These are phyloP conservation scores for Cydia amplana DNA, from an alignment of 1,140 invertebrate genomes.

Conservation along the genomic window DNA sequence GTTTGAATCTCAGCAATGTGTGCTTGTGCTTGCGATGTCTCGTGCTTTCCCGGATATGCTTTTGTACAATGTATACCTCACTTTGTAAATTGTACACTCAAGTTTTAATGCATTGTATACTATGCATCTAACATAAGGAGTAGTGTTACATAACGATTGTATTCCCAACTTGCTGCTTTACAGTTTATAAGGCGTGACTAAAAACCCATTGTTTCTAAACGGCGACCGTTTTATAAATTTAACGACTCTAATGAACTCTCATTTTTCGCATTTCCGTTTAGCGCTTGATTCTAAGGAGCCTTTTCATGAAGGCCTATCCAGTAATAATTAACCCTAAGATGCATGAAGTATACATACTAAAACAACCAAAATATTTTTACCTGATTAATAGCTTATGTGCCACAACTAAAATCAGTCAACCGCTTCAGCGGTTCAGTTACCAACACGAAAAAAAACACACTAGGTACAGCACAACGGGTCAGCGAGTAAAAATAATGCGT, in stretches of 20 bases:
- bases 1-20: not conserved
- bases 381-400: no score
- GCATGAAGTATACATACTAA: no score
- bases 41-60: not conserved
- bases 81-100: no score
- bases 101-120: no score
- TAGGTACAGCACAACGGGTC: no score
- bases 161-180: not conserved
- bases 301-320: no score
- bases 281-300: not conserved
- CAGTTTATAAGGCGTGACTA: constrained; percentile 5
- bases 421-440: not conserved
- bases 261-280: not conserved
- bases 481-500: not conserved
- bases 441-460: not conserved
- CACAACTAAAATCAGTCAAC: not conserved
- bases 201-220: constrained; percentile 6
- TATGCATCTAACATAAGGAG: not conserved
- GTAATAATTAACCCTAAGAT: no score
- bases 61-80: no score
- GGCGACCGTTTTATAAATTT: not conserved
- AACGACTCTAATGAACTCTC: constrained; percentile 8
- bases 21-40: not conserved
- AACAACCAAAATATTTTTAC: no score
- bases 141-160: not conserved